phyloP scores from a whole-genome alignment of 2,797 vertebrate species.

The Sarcophilus harrisii region DNA sequence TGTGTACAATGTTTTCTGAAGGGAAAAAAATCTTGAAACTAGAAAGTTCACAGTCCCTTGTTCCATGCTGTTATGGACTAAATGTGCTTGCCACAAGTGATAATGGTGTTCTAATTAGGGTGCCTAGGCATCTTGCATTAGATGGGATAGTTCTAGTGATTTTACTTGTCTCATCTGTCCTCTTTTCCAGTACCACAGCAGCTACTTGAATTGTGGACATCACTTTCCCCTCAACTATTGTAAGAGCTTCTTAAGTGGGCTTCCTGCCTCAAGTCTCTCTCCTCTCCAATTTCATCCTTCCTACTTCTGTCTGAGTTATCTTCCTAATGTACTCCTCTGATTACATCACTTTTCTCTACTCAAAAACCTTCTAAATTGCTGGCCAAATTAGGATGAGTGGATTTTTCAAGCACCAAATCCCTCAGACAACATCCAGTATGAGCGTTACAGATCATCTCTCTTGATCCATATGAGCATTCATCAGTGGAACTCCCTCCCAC shows the following conservation, averaged over 20 bases:
- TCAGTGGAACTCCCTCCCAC: not conserved
- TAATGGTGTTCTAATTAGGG: conserved; percentile 1
- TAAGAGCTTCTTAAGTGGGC: not conserved
- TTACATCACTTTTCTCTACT: conserved; percentile 2
- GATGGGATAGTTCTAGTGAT: not conserved
- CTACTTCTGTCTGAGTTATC: not conserved
- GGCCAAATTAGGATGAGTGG: not conserved
- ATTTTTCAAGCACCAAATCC: not conserved
- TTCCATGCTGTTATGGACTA: not conserved
- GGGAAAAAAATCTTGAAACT: not conserved
- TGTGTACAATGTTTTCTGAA: not conserved
- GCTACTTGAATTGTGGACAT: not conserved
- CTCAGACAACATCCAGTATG: not conserved
- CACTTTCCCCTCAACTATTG: not conserved
- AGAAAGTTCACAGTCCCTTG: not conserved
- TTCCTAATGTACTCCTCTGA: not conserved
- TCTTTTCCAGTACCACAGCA: not conserved
- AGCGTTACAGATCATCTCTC: not conserved
- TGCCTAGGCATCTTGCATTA: not conserved
- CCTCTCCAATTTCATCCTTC: not conserved
- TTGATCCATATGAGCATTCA: not conserved
- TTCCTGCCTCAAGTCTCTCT: conserved; percentile 1
- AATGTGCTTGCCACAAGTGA: not conserved
- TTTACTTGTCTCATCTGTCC: not conserved
- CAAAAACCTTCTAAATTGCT: not conserved